Base-by-base conservation (phyloP, 2,888 invertebrate species). In the Tricholauxania praeusta region DNA sequence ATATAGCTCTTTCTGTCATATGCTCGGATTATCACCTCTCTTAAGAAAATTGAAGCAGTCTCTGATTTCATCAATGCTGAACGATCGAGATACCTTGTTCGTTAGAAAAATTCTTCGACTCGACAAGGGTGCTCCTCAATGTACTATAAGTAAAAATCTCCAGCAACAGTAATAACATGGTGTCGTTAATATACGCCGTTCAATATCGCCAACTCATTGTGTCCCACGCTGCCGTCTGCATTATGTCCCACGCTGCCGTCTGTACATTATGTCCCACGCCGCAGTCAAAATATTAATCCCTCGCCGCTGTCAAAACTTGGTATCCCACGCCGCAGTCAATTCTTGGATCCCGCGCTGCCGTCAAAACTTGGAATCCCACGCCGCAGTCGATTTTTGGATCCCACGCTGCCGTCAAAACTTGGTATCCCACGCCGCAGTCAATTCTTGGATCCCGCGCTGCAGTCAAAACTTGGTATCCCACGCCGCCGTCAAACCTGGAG, bases 271-370 rank as follows among this genome's bases (percentile, higher is more conserved):
- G 17, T 79, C 81, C 81, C 78, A 12, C 81, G 81, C 80, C 51
- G 81, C 81, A 8, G 80, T 80, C 81, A 72, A 49, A 3, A 14
- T 73, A 72, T 75, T 63, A 74, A 12, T 81, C 80, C 82, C 79
- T 12, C 82, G 81, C 79, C 28, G 80, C 80, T 7, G 80, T 22
- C 80, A 39, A 80, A 77, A 32, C 32, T 14, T 73, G 55, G 12
- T 17, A 57, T 80, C 82, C 81, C 80, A 22, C 81, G 82, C 80
- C 47, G 81, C 78, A 47, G 77, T 77, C 78, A 55, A 72, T 4
- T 32, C 71, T 70, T 73, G 57, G 75, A 17, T 75, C 75, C 77
- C 74, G 63, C 76, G 76, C 76, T 12, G 76, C 77, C 53, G 75
- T 78, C 78, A 73, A 72, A 49, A 60, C 70, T 59, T 77, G 62